Conservation (phyloP, 2,797 vertebrate species). For the Hylomyscus alleni region DNA sequence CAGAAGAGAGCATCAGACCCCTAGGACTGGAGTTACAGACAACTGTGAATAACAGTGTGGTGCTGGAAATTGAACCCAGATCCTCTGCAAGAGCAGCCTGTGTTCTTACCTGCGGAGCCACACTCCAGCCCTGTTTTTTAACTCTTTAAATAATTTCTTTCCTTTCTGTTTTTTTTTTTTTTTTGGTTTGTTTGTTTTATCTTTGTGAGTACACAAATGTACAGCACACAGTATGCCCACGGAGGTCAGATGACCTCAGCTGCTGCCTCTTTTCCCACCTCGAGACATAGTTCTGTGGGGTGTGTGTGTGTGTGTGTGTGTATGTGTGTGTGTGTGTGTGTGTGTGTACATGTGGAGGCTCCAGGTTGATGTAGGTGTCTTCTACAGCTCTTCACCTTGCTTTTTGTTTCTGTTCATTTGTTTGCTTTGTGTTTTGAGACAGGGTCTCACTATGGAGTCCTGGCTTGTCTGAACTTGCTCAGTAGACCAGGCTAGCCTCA, state of each 20-base stretch:
- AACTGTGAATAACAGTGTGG: background rate
- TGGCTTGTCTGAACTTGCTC: background rate
- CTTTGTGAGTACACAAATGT: background rate
- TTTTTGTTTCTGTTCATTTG: background rate
- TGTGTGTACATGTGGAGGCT: background rate
- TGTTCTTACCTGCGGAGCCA: background rate
- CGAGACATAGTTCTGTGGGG: background rate
- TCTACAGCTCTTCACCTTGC: background rate
- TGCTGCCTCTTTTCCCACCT: background rate
- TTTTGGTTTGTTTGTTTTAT: background rate
- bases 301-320: too few species aligned
- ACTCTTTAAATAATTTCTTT: background rate
- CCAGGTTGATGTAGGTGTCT: background rate
- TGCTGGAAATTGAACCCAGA: background rate
- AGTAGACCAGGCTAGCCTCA: background rate
- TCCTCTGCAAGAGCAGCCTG: background rate
- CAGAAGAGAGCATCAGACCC: background rate
- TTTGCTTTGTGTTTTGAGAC: background rate
- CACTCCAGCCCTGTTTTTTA: background rate
- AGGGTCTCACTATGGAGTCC: background rate
- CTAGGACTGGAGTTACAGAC: background rate
- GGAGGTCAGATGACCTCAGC: background rate
- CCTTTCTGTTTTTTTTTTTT: background rate
- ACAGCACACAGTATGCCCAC: background rate
- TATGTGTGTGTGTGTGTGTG: background rate